Conservation (phyloP, 2,113 vertebrate genomes). For the Ochotona princeps region DNA sequence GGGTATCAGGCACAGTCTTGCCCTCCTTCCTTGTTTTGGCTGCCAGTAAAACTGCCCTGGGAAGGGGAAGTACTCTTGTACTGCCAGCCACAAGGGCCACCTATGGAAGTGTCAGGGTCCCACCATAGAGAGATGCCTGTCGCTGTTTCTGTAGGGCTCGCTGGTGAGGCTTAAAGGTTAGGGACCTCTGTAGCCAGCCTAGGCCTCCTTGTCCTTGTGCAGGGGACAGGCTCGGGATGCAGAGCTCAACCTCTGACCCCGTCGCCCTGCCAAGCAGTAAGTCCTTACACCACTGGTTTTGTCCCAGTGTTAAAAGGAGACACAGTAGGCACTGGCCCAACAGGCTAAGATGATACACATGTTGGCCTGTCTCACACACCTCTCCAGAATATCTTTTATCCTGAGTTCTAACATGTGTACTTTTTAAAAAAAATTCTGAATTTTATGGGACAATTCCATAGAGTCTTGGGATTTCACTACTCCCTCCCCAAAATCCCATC, state of each 20-base stretch:
- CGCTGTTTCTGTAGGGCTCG: background rate
- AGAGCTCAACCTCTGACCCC: background rate
- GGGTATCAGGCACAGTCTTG: no score
- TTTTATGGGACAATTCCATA: no score
- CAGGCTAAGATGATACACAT: background rate
- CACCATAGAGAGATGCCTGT: no score
- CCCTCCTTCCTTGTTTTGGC: background rate
- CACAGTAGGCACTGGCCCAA: background rate
- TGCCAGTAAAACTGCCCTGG: background rate
- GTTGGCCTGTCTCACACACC: background rate
- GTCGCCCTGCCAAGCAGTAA: rapidly evolving
- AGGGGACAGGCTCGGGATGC: background rate
- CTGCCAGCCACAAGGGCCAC: background rate
- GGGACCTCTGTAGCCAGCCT: background rate
- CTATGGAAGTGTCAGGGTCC: no score
- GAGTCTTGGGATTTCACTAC: no score
- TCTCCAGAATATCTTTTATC: background rate
- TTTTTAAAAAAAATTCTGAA: background rate
- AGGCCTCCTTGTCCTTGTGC: background rate
- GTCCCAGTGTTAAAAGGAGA: background rate
- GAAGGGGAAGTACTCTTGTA: background rate
- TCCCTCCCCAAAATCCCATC: no score
- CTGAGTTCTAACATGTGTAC: background rate
- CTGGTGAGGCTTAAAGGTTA: background rate
- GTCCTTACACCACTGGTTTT: background rate